Evolutionary conservation across 2,888 invertebrate genomes (phyloP).

Genomic region (Allacma fusca): DNA sequence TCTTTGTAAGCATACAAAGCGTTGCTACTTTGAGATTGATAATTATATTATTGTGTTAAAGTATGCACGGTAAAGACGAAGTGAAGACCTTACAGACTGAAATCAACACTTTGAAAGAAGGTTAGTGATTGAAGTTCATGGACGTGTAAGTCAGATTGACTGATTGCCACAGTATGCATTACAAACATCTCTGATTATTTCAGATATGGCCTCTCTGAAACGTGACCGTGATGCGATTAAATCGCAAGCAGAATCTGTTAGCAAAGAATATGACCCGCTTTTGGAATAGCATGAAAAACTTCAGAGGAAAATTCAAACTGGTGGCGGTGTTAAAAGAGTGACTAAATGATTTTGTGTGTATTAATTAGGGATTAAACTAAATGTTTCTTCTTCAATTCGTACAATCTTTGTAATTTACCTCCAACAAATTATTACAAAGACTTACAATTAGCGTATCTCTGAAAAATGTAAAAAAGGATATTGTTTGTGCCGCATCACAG

Average conservation of each 20-base stretch:
- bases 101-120: constrained; percentile 58
- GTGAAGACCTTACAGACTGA: constrained; percentile 52
- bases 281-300: constrained; percentile 83
- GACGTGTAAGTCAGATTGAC: too few species aligned
- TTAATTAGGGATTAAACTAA: not conserved
- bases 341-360: constrained; percentile 61
- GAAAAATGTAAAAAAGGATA: too few species aligned
- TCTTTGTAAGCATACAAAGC: constrained; percentile 76
- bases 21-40: too few species aligned
- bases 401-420: too few species aligned
- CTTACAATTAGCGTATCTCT: too few species aligned
- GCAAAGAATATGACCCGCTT: constrained; percentile 91
- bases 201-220: constrained; percentile 64
- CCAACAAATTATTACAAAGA: too few species aligned
- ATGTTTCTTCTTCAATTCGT: constrained; percentile 4
- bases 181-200: constrained; percentile 37
- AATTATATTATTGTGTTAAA: not conserved
- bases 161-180: too few species aligned
- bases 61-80: constrained; percentile 45
- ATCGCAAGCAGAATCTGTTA: constrained; percentile 87
- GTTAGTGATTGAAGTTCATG: constrained; percentile 42
- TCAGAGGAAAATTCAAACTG: constrained; percentile 66
- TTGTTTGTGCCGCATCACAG: too few species aligned
- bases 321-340: constrained; percentile 65
- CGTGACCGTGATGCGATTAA: constrained; percentile 83